Percentiles rank a stretch among this genome's conserved stretches.
phyloP scores from a whole-genome alignment of 2,797 vertebrate species.

The Dromococcyx pavoninus region DNA sequence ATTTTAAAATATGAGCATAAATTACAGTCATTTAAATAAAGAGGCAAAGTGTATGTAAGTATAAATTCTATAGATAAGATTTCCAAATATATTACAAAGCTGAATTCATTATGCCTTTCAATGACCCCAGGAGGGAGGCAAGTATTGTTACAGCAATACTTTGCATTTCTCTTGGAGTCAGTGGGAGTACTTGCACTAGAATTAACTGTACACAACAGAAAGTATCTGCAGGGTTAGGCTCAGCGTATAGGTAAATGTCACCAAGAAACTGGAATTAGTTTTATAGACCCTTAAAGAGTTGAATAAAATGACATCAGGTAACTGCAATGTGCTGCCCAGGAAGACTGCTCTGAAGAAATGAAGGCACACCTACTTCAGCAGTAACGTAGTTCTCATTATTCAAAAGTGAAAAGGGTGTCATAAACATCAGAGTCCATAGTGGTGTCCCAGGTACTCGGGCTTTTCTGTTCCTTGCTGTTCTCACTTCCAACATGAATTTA shows the following conservation, averaged over 20 bases:
- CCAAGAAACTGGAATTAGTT: neutral
- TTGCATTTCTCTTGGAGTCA: neutral
- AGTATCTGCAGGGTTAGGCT: neutral
- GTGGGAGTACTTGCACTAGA: neutral
- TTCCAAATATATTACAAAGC: neutral
- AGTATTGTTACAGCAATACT: neutral
- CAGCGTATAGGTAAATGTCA: neutral
- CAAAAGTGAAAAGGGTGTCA: neutral
- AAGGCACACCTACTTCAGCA: rapidly evolving
- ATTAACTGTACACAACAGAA: neutral
- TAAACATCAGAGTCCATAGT: rapidly evolving
- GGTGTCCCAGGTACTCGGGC: neutral
- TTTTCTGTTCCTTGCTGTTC: neutral
- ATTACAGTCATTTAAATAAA: neutral
- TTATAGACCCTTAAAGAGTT: neutral
- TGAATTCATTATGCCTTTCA: neutral
- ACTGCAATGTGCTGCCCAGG: neutral
- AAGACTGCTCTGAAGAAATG: neutral
- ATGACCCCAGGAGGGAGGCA: neutral
- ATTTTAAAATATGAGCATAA: neutral
- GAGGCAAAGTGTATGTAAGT: neutral
- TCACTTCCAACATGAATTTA: neutral
- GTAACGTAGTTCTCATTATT: neutral
- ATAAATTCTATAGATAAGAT: neutral
- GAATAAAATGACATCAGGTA: neutral